Evolutionary conservation across 2,888 invertebrate species (phyloP), one percentile per base, ranked within the genome.

Genomic region (Abrostola tripartita): DNA sequence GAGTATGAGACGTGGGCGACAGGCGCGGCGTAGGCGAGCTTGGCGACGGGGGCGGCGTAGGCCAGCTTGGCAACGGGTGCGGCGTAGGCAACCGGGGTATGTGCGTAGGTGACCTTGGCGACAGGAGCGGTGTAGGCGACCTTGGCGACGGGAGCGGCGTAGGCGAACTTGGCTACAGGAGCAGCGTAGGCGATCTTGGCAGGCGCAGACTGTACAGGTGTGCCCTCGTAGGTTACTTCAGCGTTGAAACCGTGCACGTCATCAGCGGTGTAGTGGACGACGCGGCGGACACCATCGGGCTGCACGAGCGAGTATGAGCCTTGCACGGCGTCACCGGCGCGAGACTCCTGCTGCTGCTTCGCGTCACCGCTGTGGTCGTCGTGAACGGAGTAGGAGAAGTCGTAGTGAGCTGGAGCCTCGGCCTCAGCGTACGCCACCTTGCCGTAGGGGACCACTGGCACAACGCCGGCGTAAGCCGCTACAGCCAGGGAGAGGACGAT

Each of bases 281-380:
- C 89, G 71, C 94, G 91, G 78, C 85, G 88, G 47, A 90, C 88
- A 0, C 95, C 94, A 53, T 95, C 94, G 67, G 94, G 93, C 67
- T 95, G 94, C 44, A 95, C 85, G n/a, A 95, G 88, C 6, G 94
- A 93, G 88, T 95, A 94, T 37, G 89, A 92, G 67, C 95, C 94
- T 52, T 92, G 92, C 51, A 94, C 92, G 65, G 81, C 84, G 79
- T 95, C 92, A 5, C 94, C 94, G 69, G 83, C 78, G 73, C 94
- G 94, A 54, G 86, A 79, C 74, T 95, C 95, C 76, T 92, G 88
- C 85, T 94, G 94, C 74, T 93, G 87, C 82, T 95, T 95, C 73
- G 93, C 83, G 82, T 95, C 95, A 2, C 94, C 94, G 80, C 84
- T 91, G 81, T 91, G 90, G 2, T 82, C 79, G 74, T 94, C 94